These are phyloP conservation scores for Pyrgus malvae DNA, from an alignment of 2,888 invertebrate genomes.

Conservation along the genomic window DNA sequence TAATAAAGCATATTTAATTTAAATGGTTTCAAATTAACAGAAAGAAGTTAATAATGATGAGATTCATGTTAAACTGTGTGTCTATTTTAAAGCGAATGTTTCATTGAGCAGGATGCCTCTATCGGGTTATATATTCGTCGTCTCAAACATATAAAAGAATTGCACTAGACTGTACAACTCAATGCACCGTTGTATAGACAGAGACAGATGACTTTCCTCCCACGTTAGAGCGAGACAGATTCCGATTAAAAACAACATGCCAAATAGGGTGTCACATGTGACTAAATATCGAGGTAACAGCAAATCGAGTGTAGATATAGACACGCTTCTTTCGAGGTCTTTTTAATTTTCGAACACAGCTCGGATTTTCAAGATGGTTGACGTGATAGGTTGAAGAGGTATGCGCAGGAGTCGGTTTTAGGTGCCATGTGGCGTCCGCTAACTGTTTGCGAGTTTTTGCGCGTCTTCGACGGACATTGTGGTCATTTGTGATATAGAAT, in stretches of 20 bases:
- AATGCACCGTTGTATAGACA: conserved; percentile 60
- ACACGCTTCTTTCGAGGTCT: conserved; percentile 50
- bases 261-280: conserved; percentile 78
- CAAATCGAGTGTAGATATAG: conserved; percentile 48
- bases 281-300: conserved; percentile 67
- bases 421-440: conserved; percentile 54
- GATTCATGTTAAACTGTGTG: too few species aligned
- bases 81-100: too few species aligned
- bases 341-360: conserved; percentile 51
- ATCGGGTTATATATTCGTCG: too few species aligned
- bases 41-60: too few species aligned
- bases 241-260: conserved; percentile 68
- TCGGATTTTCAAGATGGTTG: conserved; percentile 32
- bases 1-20: too few species aligned
- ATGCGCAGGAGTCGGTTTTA: conserved; percentile 52
- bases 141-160: conserved; percentile 31
- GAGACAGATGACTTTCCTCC: conserved; percentile 41
- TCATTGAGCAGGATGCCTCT: too few species aligned
- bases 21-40: too few species aligned
- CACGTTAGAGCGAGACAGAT: conserved; percentile 43
- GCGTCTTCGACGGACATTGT: too few species aligned
- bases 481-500: too few species aligned
- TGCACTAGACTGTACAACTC: conserved; percentile 43
- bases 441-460: conserved; percentile 29
- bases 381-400: conserved; percentile 30